Conservation (phyloP, 2,797 vertebrate species). For the Remorina albescens region DNA sequence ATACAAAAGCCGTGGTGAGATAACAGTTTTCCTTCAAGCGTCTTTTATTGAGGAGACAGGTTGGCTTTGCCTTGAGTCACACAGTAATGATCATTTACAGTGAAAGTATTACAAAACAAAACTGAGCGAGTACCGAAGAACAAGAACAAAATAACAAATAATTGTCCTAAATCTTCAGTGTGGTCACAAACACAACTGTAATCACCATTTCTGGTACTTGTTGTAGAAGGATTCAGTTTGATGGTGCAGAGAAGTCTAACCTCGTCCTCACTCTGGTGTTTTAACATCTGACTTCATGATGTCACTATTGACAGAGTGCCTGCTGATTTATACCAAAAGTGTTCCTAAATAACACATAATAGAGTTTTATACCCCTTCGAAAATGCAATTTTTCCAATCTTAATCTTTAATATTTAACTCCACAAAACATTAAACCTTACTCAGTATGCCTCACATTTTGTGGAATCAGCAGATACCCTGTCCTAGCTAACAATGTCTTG, state of each 20-base stretch:
- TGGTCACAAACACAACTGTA: slow-evolving; percentile 65
- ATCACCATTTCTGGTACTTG: slow-evolving; percentile 40
- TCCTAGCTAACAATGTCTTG: slow-evolving; percentile 33
- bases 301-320: slow-evolving; percentile 34
- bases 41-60: slow-evolving; percentile 86
- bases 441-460: not conserved
- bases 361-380: slow-evolving; percentile 3
- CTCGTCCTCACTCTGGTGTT: slow-evolving; percentile 42
- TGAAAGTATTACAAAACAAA: slow-evolving; percentile 77
- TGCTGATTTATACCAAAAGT: slow-evolving; percentile 10
- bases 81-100: slow-evolving; percentile 86
- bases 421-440: not conserved
- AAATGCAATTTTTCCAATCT: not conserved
- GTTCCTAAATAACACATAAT: no score
- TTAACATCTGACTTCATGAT: slow-evolving; percentile 14
- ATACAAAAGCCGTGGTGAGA: slow-evolving; percentile 5
- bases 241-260: slow-evolving; percentile 49
- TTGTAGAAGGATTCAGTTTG: slow-evolving; percentile 47
- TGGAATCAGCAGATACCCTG: slow-evolving; percentile 48
- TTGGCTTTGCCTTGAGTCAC: slow-evolving; percentile 79
- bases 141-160: slow-evolving; percentile 29
- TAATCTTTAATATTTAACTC: slow-evolving; percentile 1
- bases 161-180: slow-evolving; percentile 31
- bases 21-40: slow-evolving; percentile 69
- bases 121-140: slow-evolving; percentile 30